Base-by-base conservation (phyloP, 1,140 invertebrate genomes). In the Oncopodura yosiiana region DNA sequence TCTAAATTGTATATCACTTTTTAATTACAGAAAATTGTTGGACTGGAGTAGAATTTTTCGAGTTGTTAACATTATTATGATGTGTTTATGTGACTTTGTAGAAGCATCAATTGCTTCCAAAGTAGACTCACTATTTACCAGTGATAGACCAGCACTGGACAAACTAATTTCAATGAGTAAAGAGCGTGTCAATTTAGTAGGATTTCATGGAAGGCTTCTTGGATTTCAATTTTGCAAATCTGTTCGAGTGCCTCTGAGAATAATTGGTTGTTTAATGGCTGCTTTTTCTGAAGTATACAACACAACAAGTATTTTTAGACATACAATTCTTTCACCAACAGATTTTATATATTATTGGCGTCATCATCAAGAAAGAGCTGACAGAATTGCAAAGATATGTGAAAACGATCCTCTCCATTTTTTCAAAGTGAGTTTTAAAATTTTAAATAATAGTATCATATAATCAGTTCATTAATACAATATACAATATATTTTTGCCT, bases 211-310 rank as follows among this genome's bases (percentile, higher is more conserved):
- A 9, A 42, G 59, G 6, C 36, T 63, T 11, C 52, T 60, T 3
- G 61, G 58, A 26, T 63, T 60, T 49, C 61, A 63, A 55, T 63
- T 58, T 34, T 63, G 58, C 41, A 60, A 60, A 41, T 63, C 61
- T 0, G 49, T 60, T 3, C 19, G 58, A 32, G 46, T 18, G n/a
- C 61, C 61, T 19, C 39, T 63, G 12, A 36, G 45, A n/a, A 3
- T 60, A 16, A 37, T 63, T 6, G 50, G 48, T 18, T 49, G 30
- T 23, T 34, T 55, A n/a, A 63, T 63, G 61, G 61, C 58, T 18
- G 58, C 58, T 1, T 63, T 54, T 45, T 63, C 61, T 1, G 39
- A 60, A 32, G 46, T 63, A n/a, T 63, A 60, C 46, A 60, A 54
- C 9, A 56, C 54, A 3, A 44, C 54, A 26, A 54, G 51, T 23